A percentile compares a stretch with the other conserved stretches of the same genome.
phyloP scores from a whole-genome alignment of 2,113 vertebrate genomes.

The Xenopus borealis region DNA sequence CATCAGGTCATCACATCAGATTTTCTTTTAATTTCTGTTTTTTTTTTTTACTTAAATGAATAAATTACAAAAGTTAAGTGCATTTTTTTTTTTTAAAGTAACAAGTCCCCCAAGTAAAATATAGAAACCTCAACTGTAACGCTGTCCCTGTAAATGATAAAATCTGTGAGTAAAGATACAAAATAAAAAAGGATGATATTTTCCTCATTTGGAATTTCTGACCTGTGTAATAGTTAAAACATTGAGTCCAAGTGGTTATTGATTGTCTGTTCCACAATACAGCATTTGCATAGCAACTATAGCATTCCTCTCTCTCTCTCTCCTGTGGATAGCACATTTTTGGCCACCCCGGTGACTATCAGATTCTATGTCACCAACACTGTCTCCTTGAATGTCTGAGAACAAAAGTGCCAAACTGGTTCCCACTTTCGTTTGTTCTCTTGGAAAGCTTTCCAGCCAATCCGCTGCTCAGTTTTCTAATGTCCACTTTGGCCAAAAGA shows the following conservation, averaged over 20 bases:
- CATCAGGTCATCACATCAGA: too few relatives aligned
- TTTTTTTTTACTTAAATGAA: slow-evolving; percentile 30
- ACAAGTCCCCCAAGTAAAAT: slow-evolving; percentile 21
- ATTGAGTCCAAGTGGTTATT: not conserved
- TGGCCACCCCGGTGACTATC: too few relatives aligned
- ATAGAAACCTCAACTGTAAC: slow-evolving; percentile 9
- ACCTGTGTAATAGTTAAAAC: not conserved
- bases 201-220: slow-evolving; percentile 1
- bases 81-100: slow-evolving; percentile 21
- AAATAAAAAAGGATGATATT: not conserved
- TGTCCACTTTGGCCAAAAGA: not conserved
- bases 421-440: too few relatives aligned
- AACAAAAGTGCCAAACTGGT: too few relatives aligned
- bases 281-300: not conserved
- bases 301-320: not conserved
- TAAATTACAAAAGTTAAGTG: slow-evolving; percentile 46
- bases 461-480: not conserved
- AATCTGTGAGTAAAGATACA: not conserved
- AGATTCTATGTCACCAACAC: too few relatives aligned
- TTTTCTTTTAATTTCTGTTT: too few relatives aligned
- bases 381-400: too few relatives aligned
- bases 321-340: too few relatives aligned
- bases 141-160: not conserved
- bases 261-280: slow-evolving; percentile 6
- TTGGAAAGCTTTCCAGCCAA: not conserved